Base-by-base conservation (phyloP, 2,113 vertebrate genomes). In the Tympanuchus pallidicinctus region DNA sequence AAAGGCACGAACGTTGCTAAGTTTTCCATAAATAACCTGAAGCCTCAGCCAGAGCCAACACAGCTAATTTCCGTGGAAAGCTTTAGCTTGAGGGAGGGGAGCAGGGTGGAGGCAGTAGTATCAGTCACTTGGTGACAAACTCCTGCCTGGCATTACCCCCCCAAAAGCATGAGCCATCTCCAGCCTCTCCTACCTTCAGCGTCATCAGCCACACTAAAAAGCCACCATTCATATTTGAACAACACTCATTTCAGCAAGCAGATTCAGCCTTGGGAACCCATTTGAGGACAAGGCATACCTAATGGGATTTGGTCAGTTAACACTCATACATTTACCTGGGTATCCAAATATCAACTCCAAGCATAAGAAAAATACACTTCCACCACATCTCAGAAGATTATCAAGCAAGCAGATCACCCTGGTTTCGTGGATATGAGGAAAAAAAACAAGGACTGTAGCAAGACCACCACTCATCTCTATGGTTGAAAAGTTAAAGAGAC, bases 11-110 rank as follows among this genome's bases (percentile, higher is more conserved):
- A 61, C 40, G 20, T 59, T 83, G 75, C 80, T 57, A 56, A 8
- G n/a, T 8, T 50, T 89, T 75, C 88, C 77, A 36, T 59, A 74
- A 82, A 82, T 38, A 67, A 12, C 47, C 67, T 47, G n/a, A 69
- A 64, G 30, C 21, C 80, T 74, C 82, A 47, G 40, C 34, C 84
- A 90, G 81, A 72, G 57, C 40, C 34, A 86, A 43, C 4, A 25
- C 47, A 73, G 83, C 73, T 77, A 86, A 50, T 93, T 95, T 91
- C 92, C 94, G 73, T 27, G 82, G 88, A 94, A 93, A 88, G 66
- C 71, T 84, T 91, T 77, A 74, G 79, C 8, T 8, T 45, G 77
- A 66, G 65, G 63, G 86, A 47, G 25, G 17, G 32, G 56, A 89
- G 30, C 79, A 83, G 91, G 83, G 83, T 91, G 86, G 77, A 86